Evolutionary conservation across 1,140 invertebrate species (phyloP), one percentile per base, ranked within the genome.

Genomic region (Pseudomyrmex gracilis): DNA sequence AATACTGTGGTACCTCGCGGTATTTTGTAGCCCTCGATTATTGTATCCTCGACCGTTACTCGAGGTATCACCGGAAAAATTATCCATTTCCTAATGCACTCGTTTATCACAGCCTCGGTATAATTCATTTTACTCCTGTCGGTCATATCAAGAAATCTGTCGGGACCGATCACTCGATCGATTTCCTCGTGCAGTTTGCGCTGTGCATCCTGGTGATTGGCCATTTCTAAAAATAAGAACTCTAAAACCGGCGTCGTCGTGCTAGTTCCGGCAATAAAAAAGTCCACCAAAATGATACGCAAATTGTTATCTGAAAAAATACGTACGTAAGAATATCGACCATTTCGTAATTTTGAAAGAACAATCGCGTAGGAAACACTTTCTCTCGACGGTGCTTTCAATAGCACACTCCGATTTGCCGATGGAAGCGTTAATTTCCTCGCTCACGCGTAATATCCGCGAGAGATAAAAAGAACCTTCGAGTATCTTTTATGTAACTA

Each of bases 241-340:
- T 96, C 95, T 3, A 98, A 89, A 0, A 96, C 96, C 47, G 95
- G 96, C 55, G 96, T 96, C 0, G 97, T 98, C 0, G 97, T 98
- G 77, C 95, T 95, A 0, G 95, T 95, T 8, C 97, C 97, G 2
- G 96, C 97, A 82, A 97, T 95, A 70, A 97, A 96, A 2, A 97
- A 93, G 90, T 97, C 97, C 9, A 97, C 87, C 82, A 97, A 95
- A n/a, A 97, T 95, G 88, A 96, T 95, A 15, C 96, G 93, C 47
- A 97, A 90, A 89, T 97, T 96, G 7, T 96, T 95, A 60, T 97
- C 97, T 96, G 66, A 43, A 78, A 74, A 60, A 57, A 47, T n/a
- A 22, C 15, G 5, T 34, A 34, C 34, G 34, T 34, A 34, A 34
- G 34, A 34, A 34, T n/a, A n/a, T n/a, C n/a, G n/a, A n/a, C n/a